Evolutionary conservation across 2,797 vertebrate genomes (phyloP).

Genomic region (Fistularia tabacaria): DNA sequence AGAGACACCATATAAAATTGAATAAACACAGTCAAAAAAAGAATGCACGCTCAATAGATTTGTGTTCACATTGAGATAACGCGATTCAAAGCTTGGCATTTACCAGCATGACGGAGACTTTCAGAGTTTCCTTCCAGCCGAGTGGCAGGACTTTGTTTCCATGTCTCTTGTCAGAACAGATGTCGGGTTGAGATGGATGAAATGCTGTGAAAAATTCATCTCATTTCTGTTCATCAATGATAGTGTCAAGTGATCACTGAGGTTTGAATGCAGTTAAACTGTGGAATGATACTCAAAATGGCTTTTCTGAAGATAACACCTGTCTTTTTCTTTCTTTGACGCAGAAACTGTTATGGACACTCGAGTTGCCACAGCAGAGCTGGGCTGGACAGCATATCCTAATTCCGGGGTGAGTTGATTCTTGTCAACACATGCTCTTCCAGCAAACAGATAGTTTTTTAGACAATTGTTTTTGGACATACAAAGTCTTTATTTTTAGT

Average conservation of each 20-base stretch:
- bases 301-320: constrained; percentile 18
- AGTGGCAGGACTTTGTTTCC: constrained; percentile 47
- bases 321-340: constrained; percentile 23
- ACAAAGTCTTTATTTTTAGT: no score
- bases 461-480: no score
- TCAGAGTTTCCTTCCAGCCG: constrained; percentile 38
- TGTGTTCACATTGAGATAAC: constrained; percentile 22
- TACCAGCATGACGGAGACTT: constrained; percentile 43
- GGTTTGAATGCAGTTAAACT: constrained; percentile 51
- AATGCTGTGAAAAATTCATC: constrained; percentile 45
- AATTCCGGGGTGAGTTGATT: constrained; percentile 88
- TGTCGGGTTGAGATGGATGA: constrained; percentile 47
- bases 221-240: constrained; percentile 46
- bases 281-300: constrained; percentile 47
- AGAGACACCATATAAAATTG: no score
- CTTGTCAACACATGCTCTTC: background rate
- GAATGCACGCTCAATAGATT: constrained; percentile 20
- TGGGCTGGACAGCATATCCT: constrained; percentile 97
- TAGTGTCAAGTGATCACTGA: constrained; percentile 61
- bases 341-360: constrained; percentile 98
- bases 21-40: no score
- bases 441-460: no score
- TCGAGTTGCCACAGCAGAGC: constrained; percentile 93
- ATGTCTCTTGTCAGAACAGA: constrained; percentile 43
- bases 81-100: constrained; percentile 39